Base-by-base conservation (phyloP, 2,797 vertebrate species). In the Odontamblyopus lacepedii region DNA sequence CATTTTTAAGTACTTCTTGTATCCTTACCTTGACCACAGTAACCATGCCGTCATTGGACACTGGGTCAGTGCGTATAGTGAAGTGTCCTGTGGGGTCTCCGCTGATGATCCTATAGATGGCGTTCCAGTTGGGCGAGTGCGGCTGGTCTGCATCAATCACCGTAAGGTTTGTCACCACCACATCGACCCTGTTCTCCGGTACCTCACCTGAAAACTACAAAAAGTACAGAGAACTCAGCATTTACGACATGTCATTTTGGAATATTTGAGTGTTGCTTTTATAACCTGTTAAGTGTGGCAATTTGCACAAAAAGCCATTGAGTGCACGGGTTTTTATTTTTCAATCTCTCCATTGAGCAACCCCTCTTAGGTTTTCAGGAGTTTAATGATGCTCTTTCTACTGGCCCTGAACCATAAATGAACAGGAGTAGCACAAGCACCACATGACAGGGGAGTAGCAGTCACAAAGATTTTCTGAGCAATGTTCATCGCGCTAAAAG, bases 51-150 rank as follows among this genome's bases (percentile, higher is more conserved):
- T 97, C 95, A 0, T 98, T 98, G 93, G 94, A 95, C 81, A 95
- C 44, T 0, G 97, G 96, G 89, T 98, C 96, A 0, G 97, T 98
- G 65, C 95, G 95, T 79, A 98, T 86, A 72, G 90, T 95, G 93
- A 98, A 98, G 85, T 97, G 96, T 0, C 95, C 95, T 0, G 93
- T 88, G 13, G 96, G 95, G 87, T 98, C 97, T 11, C 97, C 97
- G 0, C 95, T 97, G 92, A 98, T 95, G 82, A 98, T 96, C 82
- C 95, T 92, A 91, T 98, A 98, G 69, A 96, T 75, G 2, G 96
- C 96, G 0, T 98, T 98, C 97, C 97, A 98, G 93, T 97, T 98
- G 0, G 96, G 94, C 0, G 97, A 96, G 83, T 96, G 96, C 0
- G 97, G 96, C 77, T 98, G 96, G 85, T 98, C 97, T 6, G 95